These are phyloP conservation scores for Heloderma charlesbogerti DNA, from an alignment of 2,113 vertebrate genomes.

Conservation along the genomic window DNA sequence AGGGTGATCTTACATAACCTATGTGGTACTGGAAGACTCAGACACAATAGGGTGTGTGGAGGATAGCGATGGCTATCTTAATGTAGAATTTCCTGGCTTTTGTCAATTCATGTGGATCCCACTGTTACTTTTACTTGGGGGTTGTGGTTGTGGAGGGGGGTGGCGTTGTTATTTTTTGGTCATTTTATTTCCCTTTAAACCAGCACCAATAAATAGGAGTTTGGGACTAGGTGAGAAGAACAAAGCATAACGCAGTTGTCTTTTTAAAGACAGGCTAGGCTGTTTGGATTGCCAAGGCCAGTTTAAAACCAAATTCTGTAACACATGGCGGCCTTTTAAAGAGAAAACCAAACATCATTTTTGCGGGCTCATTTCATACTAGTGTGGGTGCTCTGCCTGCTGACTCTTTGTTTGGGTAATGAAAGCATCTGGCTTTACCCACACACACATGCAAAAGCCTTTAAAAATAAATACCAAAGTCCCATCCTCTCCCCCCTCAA, in stretches of 20 bases:
- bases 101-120: conserved; percentile 14
- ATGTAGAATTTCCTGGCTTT: conserved; percentile 30
- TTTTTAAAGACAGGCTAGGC: neutral
- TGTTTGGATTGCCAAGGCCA: accelerated
- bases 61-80: conserved; percentile 25
- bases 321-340: neutral
- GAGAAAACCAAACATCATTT: neutral
- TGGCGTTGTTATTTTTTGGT: neutral
- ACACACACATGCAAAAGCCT: neutral
- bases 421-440: neutral
- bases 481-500: neutral
- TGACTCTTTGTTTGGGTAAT: neutral
- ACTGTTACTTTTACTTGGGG: conserved; percentile 17
- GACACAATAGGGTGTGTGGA: conserved; percentile 25
- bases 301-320: neutral
- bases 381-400: neutral
- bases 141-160: too few species aligned
- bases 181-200: conserved; percentile 1
- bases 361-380: neutral
- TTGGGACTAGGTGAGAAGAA: conserved; percentile 3
- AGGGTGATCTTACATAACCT: conserved; percentile 34
- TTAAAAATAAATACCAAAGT: neutral
- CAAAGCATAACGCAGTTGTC: neutral
- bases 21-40: conserved; percentile 17
- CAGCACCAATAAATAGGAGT: neutral